phyloP scores from a whole-genome alignment of 2,797 vertebrate genomes.

The Macrochelys suwanniensis region DNA sequence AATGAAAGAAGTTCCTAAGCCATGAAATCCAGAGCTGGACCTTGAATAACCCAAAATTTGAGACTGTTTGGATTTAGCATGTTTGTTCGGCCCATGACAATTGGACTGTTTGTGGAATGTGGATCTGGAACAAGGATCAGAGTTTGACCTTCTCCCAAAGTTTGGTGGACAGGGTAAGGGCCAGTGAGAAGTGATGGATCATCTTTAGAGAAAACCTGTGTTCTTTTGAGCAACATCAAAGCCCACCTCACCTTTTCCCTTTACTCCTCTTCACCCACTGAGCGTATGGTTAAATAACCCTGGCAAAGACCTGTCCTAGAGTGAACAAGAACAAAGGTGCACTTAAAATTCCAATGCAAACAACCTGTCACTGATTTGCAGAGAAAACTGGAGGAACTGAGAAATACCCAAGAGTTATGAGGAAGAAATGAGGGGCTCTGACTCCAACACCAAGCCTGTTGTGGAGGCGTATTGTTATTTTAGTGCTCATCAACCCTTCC shows the following conservation, averaged over 20 bases:
- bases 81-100: not conserved
- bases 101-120: not conserved
- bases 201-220: not conserved
- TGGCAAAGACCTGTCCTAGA: not conserved
- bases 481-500: not conserved
- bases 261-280: not conserved
- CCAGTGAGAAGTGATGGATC: not conserved
- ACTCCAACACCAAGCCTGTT: not conserved
- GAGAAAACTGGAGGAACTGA: not conserved
- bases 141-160: not conserved
- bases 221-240: conserved; percentile 33
- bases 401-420: not conserved
- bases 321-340: conserved; percentile 24
- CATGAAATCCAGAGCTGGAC: not conserved
- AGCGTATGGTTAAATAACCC: not conserved
- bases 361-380: not conserved
- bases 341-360: conserved; percentile 35
- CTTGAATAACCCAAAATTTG: not conserved
- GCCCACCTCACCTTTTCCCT: not conserved
- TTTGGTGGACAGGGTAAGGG: not conserved
- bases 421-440: not conserved
- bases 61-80: not conserved
- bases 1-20: not conserved
- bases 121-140: not conserved
- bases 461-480: not conserved